Evolutionary conservation across 2,113 vertebrate species (phyloP).

Genomic region (Urocynchramus pylzowi): DNA sequence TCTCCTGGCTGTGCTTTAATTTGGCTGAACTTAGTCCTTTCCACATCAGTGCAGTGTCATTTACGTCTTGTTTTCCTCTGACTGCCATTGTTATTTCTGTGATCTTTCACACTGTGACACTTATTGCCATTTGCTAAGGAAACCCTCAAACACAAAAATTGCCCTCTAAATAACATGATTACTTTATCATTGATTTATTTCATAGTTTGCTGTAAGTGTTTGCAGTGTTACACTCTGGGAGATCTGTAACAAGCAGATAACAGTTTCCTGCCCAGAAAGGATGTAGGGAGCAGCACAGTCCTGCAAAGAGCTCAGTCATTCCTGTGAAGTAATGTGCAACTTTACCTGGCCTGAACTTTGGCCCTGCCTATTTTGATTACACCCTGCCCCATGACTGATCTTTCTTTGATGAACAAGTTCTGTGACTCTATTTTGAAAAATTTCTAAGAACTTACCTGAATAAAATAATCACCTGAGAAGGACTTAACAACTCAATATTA

Average conservation of each 20-base stretch:
- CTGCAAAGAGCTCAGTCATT: background rate
- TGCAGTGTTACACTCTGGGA: background rate
- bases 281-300: background rate
- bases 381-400: background rate
- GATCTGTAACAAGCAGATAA: background rate
- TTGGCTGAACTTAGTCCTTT: background rate
- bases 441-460: background rate
- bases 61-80: background rate
- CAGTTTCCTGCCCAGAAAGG: background rate
- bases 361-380: background rate
- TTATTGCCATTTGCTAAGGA: conserved; percentile 10
- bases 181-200: conserved; percentile 53
- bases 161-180: conserved; percentile 26
- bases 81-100: background rate
- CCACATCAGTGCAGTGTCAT: background rate
- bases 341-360: background rate
- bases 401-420: background rate
- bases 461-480: background rate
- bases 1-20: background rate
- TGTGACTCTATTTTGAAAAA: background rate
- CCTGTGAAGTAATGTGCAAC: background rate
- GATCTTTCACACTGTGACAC: background rate
- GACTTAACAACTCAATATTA: background rate
- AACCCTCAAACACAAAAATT: conserved; percentile 28
- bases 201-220: background rate